Conservation (phyloP, 2,113 vertebrate genomes). For the Naja naja region DNA sequence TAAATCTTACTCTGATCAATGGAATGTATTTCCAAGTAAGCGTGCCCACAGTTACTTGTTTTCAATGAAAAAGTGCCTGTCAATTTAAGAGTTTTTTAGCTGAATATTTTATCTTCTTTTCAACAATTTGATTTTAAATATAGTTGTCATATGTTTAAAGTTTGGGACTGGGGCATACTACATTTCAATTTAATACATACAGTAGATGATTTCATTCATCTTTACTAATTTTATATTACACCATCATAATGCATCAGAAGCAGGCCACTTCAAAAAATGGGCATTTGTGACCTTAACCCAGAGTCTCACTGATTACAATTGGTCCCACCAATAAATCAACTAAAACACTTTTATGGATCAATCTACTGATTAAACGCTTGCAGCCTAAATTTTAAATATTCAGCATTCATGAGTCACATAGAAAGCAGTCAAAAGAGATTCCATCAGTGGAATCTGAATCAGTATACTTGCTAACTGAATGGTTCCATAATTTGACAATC, state of each 20-base stretch:
- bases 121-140: background rate
- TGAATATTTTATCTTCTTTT: background rate
- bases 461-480: background rate
- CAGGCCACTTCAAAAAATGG: background rate
- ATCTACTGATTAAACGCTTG: background rate
- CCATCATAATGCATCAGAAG: background rate
- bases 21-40: background rate
- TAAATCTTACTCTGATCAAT: background rate
- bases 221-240: background rate
- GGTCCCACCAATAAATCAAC: slow-evolving; percentile 13
- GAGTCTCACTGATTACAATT: background rate
- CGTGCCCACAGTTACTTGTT: background rate
- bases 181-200: background rate
- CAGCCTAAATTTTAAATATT: background rate
- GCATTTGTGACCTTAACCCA: background rate
- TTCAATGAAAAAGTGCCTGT: background rate
- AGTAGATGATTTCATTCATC: background rate
- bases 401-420: background rate
- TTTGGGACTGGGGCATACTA: background rate
- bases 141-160: background rate
- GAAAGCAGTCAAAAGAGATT: background rate
- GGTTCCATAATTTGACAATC: background rate
- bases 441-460: background rate
- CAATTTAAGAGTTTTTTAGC: background rate
- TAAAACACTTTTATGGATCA: slow-evolving; percentile 5